phyloP scores from a whole-genome alignment of 2,797 vertebrate genomes.

The Sebastes vulpes region DNA sequence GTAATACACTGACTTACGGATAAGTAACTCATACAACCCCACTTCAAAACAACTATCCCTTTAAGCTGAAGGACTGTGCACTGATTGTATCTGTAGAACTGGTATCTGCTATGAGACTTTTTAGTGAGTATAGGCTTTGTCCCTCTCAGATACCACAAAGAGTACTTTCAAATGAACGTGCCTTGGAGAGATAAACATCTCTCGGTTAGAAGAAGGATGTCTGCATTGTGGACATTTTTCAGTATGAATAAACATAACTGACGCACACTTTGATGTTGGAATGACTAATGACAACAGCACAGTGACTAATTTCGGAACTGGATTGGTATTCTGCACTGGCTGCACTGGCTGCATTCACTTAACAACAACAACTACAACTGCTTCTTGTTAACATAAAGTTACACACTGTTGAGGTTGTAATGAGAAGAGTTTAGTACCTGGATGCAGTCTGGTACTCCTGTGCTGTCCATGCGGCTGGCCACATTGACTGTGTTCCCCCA shows the following conservation, averaged over 20 bases:
- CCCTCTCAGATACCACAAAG: background rate
- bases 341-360: background rate
- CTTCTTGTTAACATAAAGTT: background rate
- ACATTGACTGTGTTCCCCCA: slow-evolving; percentile 99
- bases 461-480: slow-evolving; percentile 99
- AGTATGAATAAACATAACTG: background rate
- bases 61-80: background rate
- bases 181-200: background rate
- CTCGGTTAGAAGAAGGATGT: background rate
- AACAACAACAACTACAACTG: background rate
- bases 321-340: background rate
- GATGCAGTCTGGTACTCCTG: slow-evolving; percentile 95
- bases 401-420: background rate
- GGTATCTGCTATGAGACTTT: background rate
- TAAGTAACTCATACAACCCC: no score
- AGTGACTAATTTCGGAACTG: slow-evolving; percentile 25
- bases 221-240: background rate
- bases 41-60: no score
- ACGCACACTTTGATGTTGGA: background rate
- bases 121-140: background rate
- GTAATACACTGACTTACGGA: no score
- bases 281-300: background rate
- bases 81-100: slow-evolving; percentile 1
- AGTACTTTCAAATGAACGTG: background rate
- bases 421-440: slow-evolving; percentile 85